phyloP scores from a whole-genome alignment of 2,888 invertebrate species.

The Clepsis dumicolana region DNA sequence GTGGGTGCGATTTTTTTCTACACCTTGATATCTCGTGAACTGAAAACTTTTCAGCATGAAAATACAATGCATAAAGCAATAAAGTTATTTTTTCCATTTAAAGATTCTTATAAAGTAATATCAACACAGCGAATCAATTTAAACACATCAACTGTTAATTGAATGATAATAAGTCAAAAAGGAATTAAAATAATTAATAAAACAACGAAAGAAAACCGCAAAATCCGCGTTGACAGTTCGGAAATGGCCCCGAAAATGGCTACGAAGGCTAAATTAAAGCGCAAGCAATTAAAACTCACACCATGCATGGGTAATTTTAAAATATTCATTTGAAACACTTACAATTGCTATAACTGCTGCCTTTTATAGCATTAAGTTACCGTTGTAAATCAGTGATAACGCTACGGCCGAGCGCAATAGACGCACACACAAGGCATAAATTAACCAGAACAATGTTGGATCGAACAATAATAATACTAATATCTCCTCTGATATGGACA shows the following conservation, averaged over 20 bases:
- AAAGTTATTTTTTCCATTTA: background rate
- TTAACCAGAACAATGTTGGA: background rate
- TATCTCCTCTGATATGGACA: constrained; percentile 43
- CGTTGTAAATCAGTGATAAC: constrained; percentile 63
- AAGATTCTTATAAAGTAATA: background rate
- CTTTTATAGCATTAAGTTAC: constrained; percentile 54
- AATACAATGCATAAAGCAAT: background rate
- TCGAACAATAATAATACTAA: constrained; percentile 32
- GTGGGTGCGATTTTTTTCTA: no score
- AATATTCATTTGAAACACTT: constrained; percentile 54
- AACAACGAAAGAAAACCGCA: constrained; percentile 1
- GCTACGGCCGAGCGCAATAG: constrained; percentile 45
- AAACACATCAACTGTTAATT: background rate
- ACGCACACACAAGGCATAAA: constrained; percentile 20
- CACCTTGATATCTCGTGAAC: no score
- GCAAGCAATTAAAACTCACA: constrained; percentile 21
- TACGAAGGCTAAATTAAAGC: constrained; percentile 9
- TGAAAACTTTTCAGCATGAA: background rate
- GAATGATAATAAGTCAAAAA: background rate
- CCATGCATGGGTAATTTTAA: constrained; percentile 31
- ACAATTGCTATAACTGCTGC: constrained; percentile 57
- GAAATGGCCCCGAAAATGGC: background rate
- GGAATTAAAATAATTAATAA: constrained; percentile 3
- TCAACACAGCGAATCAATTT: constrained; percentile 12
- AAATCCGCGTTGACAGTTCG: constrained; percentile 2